Conservation (phyloP, 30 jellyfish, hydroid and myxozoan genomes). For the Cassiopea xamachana region DNA sequence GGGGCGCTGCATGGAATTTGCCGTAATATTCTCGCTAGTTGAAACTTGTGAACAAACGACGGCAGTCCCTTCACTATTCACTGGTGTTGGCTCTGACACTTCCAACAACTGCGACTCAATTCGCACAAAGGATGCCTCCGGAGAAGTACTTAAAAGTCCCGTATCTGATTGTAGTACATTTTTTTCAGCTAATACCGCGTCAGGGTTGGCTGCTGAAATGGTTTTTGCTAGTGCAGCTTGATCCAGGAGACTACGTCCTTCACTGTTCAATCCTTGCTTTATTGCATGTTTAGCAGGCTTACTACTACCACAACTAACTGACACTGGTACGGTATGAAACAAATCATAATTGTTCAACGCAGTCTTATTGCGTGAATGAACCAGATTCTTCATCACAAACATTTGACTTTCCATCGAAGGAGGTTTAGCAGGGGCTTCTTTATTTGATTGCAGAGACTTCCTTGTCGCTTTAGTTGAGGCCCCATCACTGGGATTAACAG, state of each 20-base stretch:
- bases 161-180: background rate
- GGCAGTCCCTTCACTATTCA: background rate
- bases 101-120: background rate
- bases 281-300: background rate
- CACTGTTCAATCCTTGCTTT: background rate
- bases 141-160: background rate
- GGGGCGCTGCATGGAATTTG: background rate
- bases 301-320: background rate
- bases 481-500: background rate
- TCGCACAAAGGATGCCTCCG: conserved; percentile 8
- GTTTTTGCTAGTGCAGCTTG: background rate
- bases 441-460: background rate
- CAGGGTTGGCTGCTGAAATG: background rate
- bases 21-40: background rate
- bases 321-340: background rate
- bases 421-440: conserved; percentile 8
- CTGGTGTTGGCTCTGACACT: background rate
- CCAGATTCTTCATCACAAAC: conserved; percentile 73
- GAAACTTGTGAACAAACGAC: background rate
- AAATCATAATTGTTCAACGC: background rate
- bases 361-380: conserved; percentile 23
- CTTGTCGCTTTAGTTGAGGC: background rate
- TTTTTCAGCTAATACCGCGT: background rate
- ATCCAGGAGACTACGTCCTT: background rate
- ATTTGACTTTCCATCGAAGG: conserved; percentile 74